Base-by-base conservation (phyloP, 2,113 vertebrate genomes). In the Pogona vitticeps region DNA sequence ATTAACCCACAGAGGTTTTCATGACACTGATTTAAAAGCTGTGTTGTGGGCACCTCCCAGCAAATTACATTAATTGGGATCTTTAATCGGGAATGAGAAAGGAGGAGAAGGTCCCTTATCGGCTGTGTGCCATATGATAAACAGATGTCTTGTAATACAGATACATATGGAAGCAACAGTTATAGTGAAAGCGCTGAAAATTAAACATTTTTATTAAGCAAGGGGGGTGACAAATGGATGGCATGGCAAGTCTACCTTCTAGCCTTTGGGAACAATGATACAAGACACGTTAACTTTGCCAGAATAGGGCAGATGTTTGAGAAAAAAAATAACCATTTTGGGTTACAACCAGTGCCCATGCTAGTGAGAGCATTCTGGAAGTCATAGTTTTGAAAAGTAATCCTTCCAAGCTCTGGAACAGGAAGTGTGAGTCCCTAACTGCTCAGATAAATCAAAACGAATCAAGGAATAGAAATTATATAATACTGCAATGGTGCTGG, bases 71-170 rank as follows among this genome's bases (percentile, higher is more conserved):
- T 88, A 90, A 93, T 92, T 52, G 89, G 88, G 82, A 91, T 92
- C 92, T 95, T 93, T 91, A 93, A 93, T 95, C 90, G 77, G 82
- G 82, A 73, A 87, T 2, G 84, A 84, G 90, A 89, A 40, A 56
- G 82, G 38, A 73, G 0, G 3, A 88, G 85, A 93, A 88, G n/a
- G 86, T 90, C 76, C 84, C 92, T 93, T 92, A 65, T 91, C 82
- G 80, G 87, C 81, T 31, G 3, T 91, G 92, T 31, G 56, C 42
- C 40, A 86, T 93, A 89, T 80, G 84, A 92, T 88, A 92, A 93
- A 90, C 94, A 94, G 92, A 94, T 94, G 95, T 93, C 88, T 91
- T 75, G 23, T 0, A 13, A 81, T 87, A 90, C 83, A 93, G 93
- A 94, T 89, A 78, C 81, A 84, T 36, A 52, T 0, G 63, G 88